Evolutionary conservation across 2,797 vertebrate species (phyloP), one percentile per base, ranked within the genome.

Genomic region (Enteromius unitaeniatus): DNA sequence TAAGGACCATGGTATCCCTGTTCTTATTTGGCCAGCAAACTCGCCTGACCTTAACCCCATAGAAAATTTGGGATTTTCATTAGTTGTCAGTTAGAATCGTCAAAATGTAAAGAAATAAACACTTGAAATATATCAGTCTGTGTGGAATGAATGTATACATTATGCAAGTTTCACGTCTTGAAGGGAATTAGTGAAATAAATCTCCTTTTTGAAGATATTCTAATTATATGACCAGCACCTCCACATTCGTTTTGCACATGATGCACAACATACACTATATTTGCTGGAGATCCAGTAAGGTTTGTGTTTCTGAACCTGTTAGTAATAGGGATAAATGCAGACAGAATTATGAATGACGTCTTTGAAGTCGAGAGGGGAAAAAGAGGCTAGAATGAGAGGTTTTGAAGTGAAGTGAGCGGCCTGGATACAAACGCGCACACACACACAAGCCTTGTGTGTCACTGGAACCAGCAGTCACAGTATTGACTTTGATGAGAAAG

Each of bases 331-430:
- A 55, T 55, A 45, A 28, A 42, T 23, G 17, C 4, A n/a, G 37
- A 64, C 40, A 78, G 58, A 78, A 64, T 47, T 31, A 28, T 64
- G 58, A 78, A 78, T 78, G 58, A 78, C 19, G 58, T 17, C 76
- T 78, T 78, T 78, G 76, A 78, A 78, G 58, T 64, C 5, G 1
- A 28, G 40, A 64, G 37, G 75, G 45, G 23, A 28, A 47, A 28
- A 28, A 64, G 4, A 42, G 76, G 40, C 15, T 21, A 28, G 58
- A 78, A 19, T 17, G 37, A 45, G 23, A 28, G 26, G 40, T 62
- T 75, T 55, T 75, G 73, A 23, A 23, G 51, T 40, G 31, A 55
- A 23, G 31, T 6, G 31, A 55, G 73, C 21, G 6, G 49, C 31
- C 49, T 14, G 37, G 19, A 74, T n/a, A n/a, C n/a, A n/a, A 60